Conservation (phyloP, 2,797 vertebrate species). For the Iguana delicatissima region DNA sequence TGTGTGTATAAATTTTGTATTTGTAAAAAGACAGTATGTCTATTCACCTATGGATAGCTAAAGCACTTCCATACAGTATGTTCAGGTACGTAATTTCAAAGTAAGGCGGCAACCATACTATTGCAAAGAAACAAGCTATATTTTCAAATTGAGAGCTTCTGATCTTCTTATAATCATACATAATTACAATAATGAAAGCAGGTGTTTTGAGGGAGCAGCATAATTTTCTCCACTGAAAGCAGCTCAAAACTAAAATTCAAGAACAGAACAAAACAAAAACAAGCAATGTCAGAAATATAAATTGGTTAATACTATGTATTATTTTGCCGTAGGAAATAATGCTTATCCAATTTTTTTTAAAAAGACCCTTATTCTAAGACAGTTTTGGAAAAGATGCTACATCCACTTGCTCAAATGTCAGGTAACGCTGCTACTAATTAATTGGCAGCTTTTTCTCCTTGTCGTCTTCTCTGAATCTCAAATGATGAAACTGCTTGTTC, state of each 20-base stretch:
- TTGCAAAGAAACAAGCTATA: constrained; percentile 46
- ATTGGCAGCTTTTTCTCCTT: constrained; percentile 60
- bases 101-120: background rate
- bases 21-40: background rate
- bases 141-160: constrained; percentile 35
- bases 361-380: constrained; percentile 54
- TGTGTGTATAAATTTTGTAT: background rate
- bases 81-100: background rate
- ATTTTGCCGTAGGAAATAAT: constrained; percentile 55
- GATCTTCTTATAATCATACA: constrained; percentile 22
- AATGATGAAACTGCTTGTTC: constrained; percentile 78
- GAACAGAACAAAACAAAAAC: constrained; percentile 33
- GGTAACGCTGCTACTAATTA: constrained; percentile 78
- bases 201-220: constrained; percentile 35
- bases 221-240: constrained; percentile 49
- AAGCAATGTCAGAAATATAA: constrained; percentile 57
- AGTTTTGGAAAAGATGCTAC: constrained; percentile 60
- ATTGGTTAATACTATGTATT: constrained; percentile 32
- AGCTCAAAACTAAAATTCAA: constrained; percentile 39
- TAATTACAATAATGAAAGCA: constrained; percentile 59
- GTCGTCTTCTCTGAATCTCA: constrained; percentile 62
- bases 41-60: background rate
- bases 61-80: background rate
- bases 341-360: background rate
- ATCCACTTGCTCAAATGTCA: constrained; percentile 65